Evolutionary conservation across 2,113 vertebrate species (phyloP), one percentile per base, ranked within the genome.

Genomic region (Eidolon helvum): DNA sequence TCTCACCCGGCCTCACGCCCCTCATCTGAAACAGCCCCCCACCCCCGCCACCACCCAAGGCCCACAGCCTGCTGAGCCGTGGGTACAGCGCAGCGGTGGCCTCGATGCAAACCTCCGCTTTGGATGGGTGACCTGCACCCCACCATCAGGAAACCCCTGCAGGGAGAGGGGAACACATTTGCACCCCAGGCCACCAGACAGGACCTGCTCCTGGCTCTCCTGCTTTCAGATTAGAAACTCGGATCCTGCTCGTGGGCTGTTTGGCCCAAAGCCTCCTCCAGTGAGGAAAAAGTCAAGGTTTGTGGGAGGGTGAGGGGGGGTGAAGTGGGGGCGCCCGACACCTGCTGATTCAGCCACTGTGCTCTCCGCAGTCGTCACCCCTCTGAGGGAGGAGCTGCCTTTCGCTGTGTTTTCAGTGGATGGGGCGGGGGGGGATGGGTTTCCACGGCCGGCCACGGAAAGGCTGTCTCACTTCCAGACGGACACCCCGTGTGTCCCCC

Each of bases 391-490:
- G 48, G 55, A 75, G 59, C 38, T 2, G 10, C 16, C 28, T 74
- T 50, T 19, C 40, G 28, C 78, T 33, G 0, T 16, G 30, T 71
- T 65, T 91, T 26, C 61, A 7, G 3, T 33, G 65, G 86, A 30
- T 59, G 7, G 24, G 63, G 45, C 8, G 45, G 9, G 45, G 2
- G 48, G 48, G 18, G 45, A 33, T 48, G 5, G 38, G 63, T 53
- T 68, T 66, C 75, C 83, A 63, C 21, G 48, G 33, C 63, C 33
- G 15, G 57, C 50, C 35, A 3, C 50, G 84, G 95, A 92, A 95
- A 95, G 75, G 90, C 57, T 16, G 38, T 50, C 48, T 95, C 90
- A 87, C 43, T 86, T 87, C 90, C 96, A 95, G 90, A 45, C 40
- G 63, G 53, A 86, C 24, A n/a, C 35, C 21, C n/a, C 7, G 7